Evolutionary conservation across 2,888 invertebrate genomes (phyloP).

Genomic region (Leptinotarsa rubiginosa): DNA sequence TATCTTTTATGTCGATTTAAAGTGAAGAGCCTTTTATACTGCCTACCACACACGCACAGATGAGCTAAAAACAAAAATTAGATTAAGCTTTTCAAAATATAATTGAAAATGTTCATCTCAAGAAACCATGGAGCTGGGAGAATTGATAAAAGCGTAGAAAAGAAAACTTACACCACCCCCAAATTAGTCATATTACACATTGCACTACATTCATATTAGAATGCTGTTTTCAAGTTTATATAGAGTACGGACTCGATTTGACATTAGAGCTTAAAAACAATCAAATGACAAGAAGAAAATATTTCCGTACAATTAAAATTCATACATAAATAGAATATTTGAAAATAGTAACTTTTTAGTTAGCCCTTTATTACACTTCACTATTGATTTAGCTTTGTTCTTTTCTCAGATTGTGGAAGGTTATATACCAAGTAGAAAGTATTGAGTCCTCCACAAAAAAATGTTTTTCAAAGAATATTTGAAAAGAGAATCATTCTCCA

Average conservation of each 20-base stretch:
- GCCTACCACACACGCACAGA: slow-evolving; percentile 38
- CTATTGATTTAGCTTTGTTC: no score
- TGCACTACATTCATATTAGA: not conserved
- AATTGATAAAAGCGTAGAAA: slow-evolving; percentile 3
- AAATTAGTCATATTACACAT: not conserved
- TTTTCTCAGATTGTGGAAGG: no score
- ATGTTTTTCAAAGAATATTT: no score
- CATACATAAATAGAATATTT: no score
- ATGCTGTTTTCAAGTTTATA: not conserved
- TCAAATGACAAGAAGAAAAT: no score
- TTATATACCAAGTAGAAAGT: no score
- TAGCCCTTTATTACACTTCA: no score
- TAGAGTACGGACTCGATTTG: not conserved
- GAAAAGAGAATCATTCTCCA: no score
- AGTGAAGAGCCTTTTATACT: slow-evolving; percentile 36
- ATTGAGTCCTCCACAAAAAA: no score
- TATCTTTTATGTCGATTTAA: slow-evolving; percentile 48
- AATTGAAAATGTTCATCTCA: not conserved
- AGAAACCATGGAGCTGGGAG: not conserved
- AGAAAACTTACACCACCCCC: not conserved
- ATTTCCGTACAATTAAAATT: no score
- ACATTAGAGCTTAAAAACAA: no score
- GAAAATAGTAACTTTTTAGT: no score
- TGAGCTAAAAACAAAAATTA: slow-evolving; percentile 16
- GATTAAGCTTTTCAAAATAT: slow-evolving; percentile 6